These are phyloP conservation scores for Myripristis murdjan DNA, from an alignment of 2,797 vertebrate species.

Conservation along the genomic window DNA sequence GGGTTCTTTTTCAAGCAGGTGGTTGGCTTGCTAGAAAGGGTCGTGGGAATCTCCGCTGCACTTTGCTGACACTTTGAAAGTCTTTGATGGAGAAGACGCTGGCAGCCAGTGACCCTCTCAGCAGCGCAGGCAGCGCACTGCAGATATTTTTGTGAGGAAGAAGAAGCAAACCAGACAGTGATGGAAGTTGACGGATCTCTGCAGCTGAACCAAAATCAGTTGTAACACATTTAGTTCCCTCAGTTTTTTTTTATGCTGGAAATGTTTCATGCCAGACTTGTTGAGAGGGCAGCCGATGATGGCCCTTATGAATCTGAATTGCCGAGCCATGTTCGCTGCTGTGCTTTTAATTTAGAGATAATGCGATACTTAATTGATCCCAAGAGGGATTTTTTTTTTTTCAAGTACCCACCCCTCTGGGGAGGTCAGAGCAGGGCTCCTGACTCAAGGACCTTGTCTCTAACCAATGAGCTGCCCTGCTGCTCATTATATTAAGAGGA, in stretches of 20 bases:
- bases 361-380: constrained; percentile 45
- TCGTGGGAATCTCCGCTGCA: constrained; percentile 43
- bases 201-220: constrained; percentile 4
- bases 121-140: constrained; percentile 24
- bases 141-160: constrained; percentile 37
- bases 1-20: constrained; percentile 19
- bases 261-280: not conserved
- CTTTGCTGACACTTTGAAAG: constrained; percentile 40
- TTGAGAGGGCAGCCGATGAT: constrained; percentile 16
- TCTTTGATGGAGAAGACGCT: constrained; percentile 36
- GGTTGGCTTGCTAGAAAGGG: constrained; percentile 27
- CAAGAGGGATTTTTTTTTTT: no score
- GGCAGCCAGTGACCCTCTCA: constrained; percentile 23
- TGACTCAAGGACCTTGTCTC: constrained; percentile 50
- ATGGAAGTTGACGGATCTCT: constrained; percentile 29
- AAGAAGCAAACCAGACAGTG: constrained; percentile 7
- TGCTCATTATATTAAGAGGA: constrained; percentile 36
- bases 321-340: not conserved
- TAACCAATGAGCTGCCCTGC: constrained; percentile 50
- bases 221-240: constrained; percentile 14
- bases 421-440: not conserved
- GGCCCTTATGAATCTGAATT: constrained; percentile 22
- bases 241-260: constrained; percentile 8
- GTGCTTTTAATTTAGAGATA: constrained; percentile 46
- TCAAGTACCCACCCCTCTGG: no score